Percentiles rank a stretch among this genome's conserved stretches.
phyloP scores from a whole-genome alignment of 2,888 invertebrate species.

The Limenitis camilla region DNA sequence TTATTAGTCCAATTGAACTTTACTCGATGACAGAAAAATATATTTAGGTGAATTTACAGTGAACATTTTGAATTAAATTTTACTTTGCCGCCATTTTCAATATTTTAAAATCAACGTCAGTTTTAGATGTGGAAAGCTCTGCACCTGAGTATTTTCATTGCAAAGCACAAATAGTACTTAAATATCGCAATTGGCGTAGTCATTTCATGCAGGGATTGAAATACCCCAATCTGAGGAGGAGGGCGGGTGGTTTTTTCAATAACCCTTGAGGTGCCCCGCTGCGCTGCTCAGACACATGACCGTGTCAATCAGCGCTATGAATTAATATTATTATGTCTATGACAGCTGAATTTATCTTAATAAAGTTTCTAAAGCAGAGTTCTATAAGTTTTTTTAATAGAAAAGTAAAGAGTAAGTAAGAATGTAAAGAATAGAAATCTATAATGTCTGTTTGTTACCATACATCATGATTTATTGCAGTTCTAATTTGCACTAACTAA shows the following conservation, averaged over 20 bases:
- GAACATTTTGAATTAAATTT: no score
- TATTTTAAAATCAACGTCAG: no score
- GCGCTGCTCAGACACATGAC: constrained; percentile 54
- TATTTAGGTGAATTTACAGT: no score
- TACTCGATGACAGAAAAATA: no score
- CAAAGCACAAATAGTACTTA: constrained; percentile 12
- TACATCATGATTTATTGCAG: no score
- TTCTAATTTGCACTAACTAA: no score
- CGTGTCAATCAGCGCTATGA: constrained; percentile 41
- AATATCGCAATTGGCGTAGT: constrained; percentile 15
- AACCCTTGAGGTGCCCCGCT: constrained; percentile 62
- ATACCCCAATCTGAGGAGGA: constrained; percentile 50
- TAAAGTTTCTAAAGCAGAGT: not conserved
- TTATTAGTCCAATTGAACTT: no score
- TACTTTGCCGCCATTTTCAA: no score
- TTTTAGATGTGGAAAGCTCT: not conserved
- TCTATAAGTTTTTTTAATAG: not conserved
- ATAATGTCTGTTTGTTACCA: no score
- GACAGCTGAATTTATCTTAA: constrained; percentile 36
- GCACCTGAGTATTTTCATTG: constrained; percentile 6
- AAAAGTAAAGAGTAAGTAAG: no score
- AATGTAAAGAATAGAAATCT: no score
- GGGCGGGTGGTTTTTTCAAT: constrained; percentile 58
- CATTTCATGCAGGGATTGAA: constrained; percentile 22
- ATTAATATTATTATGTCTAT: constrained; percentile 35